phyloP scores from a whole-genome alignment of 2,888 invertebrate species.

The Drosophila picticornis region DNA sequence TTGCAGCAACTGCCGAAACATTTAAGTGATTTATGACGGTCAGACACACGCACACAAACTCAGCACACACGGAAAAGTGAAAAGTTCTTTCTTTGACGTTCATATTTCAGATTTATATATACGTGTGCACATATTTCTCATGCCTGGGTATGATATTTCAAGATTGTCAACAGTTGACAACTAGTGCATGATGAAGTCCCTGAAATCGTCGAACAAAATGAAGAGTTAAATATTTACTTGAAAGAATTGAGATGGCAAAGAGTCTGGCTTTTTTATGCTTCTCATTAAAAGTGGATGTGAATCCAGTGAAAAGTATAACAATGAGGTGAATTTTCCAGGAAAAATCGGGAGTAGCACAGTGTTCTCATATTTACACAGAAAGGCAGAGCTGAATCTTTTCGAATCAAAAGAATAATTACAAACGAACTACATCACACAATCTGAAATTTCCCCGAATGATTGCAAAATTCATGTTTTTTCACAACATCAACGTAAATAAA shows the following conservation, averaged over 20 bases:
- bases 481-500: neutral
- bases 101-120: conserved; percentile 22
- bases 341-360: neutral
- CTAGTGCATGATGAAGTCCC: conserved; percentile 43
- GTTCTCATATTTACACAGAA: neutral
- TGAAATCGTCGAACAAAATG: conserved; percentile 3
- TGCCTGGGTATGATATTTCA: conserved; percentile 62
- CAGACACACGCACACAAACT: conserved; percentile 18
- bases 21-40: conserved; percentile 73
- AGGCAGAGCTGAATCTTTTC: neutral
- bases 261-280: neutral
- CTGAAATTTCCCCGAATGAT: neutral
- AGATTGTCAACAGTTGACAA: conserved; percentile 67
- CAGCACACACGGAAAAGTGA: conserved; percentile 5
- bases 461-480: neutral
- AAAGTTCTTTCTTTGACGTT: conserved; percentile 14
- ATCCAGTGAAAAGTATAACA: neutral
- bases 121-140: conserved; percentile 2
- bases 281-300: neutral
- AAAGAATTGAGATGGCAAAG: neutral
- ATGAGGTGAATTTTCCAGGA: neutral
- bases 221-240: conserved; percentile 5
- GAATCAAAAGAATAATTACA: neutral
- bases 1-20: conserved; percentile 52
- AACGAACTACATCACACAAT: neutral